Percentiles rank a stretch among this genome's conserved stretches.
phyloP scores from a whole-genome alignment of 2,888 invertebrate genomes.

The Leucophenga montana region DNA sequence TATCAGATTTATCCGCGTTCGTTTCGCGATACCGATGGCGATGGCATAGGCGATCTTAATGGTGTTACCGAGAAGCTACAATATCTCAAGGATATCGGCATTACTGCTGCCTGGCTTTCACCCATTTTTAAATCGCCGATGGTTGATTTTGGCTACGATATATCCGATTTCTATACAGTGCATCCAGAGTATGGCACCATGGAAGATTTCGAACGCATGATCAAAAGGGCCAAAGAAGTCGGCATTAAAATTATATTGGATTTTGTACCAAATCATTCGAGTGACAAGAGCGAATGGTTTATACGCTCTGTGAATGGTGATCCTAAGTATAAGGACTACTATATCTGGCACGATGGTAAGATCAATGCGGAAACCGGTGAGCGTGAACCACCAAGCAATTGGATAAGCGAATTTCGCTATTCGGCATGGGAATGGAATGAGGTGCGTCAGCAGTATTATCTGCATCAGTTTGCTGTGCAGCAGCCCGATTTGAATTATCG shows the following conservation, averaged over 20 bases:
- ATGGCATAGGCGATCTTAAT: conserved; percentile 81
- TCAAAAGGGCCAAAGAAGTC: conserved; percentile 76
- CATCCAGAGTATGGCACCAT: conserved; percentile 83
- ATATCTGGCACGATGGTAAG: conserved; percentile 79
- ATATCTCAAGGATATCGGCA: conserved; percentile 80
- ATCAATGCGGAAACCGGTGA: conserved; percentile 67
- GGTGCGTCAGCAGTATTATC: conserved; percentile 76
- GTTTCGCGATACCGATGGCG: conserved; percentile 84
- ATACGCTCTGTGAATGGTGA: conserved; percentile 77
- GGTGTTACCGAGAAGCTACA: conserved; percentile 77
- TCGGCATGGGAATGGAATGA: conserved; percentile 79
- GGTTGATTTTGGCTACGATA: conserved; percentile 86
- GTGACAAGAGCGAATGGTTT: conserved; percentile 89
- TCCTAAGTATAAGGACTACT: conserved; percentile 81
- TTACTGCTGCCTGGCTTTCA: conserved; percentile 81
- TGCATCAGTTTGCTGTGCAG: conserved; percentile 77
- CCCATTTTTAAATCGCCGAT: conserved; percentile 85
- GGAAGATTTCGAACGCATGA: conserved; percentile 80
- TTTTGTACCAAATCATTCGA: conserved; percentile 78
- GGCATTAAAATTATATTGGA: conserved; percentile 74
- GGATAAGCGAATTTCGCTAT: conserved; percentile 76
- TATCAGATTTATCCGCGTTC: conserved; percentile 88
- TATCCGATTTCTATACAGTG: conserved; percentile 80
- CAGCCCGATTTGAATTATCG: conserved; percentile 82
- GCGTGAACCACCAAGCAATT: conserved; percentile 74